These are phyloP conservation scores for Phallusia fumigata DNA, from an alignment of 23 tunicate species.

Conservation along the genomic window DNA sequence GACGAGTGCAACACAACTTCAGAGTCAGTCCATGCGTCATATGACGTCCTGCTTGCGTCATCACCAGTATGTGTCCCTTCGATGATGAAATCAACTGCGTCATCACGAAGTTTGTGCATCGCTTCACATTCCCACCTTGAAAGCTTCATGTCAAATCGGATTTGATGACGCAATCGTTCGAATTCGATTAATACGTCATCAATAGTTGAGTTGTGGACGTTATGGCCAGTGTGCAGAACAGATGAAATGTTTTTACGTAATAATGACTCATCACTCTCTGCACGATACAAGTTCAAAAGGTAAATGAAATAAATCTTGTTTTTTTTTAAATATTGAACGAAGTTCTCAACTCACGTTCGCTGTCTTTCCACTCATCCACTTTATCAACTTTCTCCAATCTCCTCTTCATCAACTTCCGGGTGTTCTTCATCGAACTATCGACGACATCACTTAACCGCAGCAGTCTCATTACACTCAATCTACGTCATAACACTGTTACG, in stretches of 20 bases:
- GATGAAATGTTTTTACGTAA: slow-evolving; percentile 6
- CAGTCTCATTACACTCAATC: slow-evolving; percentile 51
- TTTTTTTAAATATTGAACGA: not conserved
- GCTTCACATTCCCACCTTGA: slow-evolving; percentile 33
- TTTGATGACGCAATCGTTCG: slow-evolving; percentile 59
- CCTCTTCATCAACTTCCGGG: slow-evolving; percentile 44
- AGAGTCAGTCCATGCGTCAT: slow-evolving; percentile 73
- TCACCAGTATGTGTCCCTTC: not conserved
- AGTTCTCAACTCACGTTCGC: not conserved
- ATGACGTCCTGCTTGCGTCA: slow-evolving; percentile 5
- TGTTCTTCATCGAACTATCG: slow-evolving; percentile 54
- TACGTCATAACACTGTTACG: slow-evolving; percentile 10
- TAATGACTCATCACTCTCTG: not conserved
- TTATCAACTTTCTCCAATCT: slow-evolving; percentile 34
- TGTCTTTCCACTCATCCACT: slow-evolving; percentile 37
- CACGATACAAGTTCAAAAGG: too few relatives aligned
- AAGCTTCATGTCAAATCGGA: slow-evolving; percentile 45
- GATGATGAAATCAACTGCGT: slow-evolving; percentile 18
- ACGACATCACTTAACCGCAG: slow-evolving; percentile 47
- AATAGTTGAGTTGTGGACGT: slow-evolving; percentile 59
- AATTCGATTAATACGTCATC: slow-evolving; percentile 88
- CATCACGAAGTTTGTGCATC: slow-evolving; percentile 43
- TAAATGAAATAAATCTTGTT: not conserved
- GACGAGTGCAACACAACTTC: slow-evolving; percentile 20
- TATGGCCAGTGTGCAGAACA: slow-evolving; percentile 47